phyloP scores from a whole-genome alignment of 2,888 invertebrate genomes.

The Poecilus cupreus region DNA sequence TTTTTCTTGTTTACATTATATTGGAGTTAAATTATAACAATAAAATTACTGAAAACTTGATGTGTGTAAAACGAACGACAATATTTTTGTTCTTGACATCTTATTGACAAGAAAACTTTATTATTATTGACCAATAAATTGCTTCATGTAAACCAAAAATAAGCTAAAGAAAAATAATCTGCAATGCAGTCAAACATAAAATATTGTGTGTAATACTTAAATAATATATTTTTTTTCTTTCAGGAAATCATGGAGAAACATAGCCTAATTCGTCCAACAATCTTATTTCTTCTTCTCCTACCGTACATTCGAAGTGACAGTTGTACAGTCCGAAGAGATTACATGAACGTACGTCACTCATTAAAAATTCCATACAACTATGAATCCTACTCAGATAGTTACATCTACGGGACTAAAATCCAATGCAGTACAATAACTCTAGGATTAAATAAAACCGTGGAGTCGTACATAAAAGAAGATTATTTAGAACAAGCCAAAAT shows the following conservation, averaged over 20 bases:
- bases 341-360: background rate
- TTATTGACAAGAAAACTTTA: too few species aligned
- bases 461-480: background rate
- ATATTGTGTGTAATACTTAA: too few species aligned
- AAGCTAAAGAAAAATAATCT: too few species aligned
- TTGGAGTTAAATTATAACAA: too few species aligned
- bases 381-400: background rate
- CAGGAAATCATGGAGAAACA: background rate
- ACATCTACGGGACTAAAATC: background rate
- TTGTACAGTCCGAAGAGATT: background rate
- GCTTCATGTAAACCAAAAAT: too few species aligned
- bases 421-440: background rate
- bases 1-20: too few species aligned
- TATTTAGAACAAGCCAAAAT: background rate
- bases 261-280: background rate
- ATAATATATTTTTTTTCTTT: too few species aligned
- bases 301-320: background rate
- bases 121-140: too few species aligned
- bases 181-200: too few species aligned
- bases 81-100: too few species aligned
- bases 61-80: too few species aligned
- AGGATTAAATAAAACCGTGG: background rate
- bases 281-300: background rate
- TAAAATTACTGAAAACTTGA: too few species aligned
- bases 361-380: slow-evolving; percentile 14